phyloP scores from a whole-genome alignment of 2,888 invertebrate genomes.

The Sphinx pinastri region DNA sequence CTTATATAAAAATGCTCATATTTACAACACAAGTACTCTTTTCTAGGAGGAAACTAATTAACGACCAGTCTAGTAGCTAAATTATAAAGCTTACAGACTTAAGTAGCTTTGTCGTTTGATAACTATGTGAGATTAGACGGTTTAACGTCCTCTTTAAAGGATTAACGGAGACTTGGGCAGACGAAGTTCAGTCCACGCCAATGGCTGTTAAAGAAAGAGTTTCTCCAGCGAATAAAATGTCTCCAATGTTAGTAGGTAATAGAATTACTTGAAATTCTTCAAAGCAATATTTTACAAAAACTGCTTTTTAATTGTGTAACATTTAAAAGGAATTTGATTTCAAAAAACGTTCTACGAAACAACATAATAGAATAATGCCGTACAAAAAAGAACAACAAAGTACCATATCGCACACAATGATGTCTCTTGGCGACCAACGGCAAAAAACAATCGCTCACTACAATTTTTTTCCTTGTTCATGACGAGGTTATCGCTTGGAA shows the following conservation, averaged over 20 bases:
- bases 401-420: slow-evolving; percentile 2
- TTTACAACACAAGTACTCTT: too few species aligned
- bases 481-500: slow-evolving; percentile 6
- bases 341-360: too few species aligned
- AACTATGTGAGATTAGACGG: background rate
- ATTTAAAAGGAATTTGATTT: too few species aligned
- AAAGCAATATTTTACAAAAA: too few species aligned
- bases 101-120: background rate
- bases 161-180: background rate
- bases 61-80: background rate
- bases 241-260: too few species aligned
- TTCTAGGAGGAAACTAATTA: background rate
- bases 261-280: too few species aligned
- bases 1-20: too few species aligned
- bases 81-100: background rate
- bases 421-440: background rate
- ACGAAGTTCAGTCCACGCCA: background rate
- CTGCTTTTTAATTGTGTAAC: too few species aligned
- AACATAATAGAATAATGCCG: background rate
- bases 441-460: background rate
- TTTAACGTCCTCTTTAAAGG: background rate
- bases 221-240: too few species aligned
- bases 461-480: slow-evolving; percentile 9
- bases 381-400: background rate
- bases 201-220: too few species aligned